Percentiles rank a stretch among this genome's conserved stretches.
phyloP scores from a whole-genome alignment of 2,113 vertebrate species.

The Pachyramphus minor region DNA sequence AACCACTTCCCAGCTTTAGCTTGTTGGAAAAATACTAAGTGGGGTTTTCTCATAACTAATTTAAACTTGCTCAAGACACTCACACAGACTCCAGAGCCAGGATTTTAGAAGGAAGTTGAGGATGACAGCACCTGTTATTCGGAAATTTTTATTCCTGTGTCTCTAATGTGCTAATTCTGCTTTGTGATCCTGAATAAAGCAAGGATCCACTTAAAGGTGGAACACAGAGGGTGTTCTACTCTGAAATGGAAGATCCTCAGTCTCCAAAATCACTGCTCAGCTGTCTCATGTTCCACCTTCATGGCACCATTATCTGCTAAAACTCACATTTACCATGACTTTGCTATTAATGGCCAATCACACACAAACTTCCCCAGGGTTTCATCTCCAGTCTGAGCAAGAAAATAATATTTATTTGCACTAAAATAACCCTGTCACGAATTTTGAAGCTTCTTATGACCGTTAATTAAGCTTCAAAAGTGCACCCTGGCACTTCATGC shows the following conservation, averaged over 20 bases:
- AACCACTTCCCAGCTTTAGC: background rate
- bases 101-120: background rate
- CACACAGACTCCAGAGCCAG: background rate
- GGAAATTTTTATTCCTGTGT: background rate
- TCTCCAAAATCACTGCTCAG: background rate
- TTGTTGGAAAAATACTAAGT: background rate
- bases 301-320: background rate
- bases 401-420: background rate
- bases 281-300: background rate
- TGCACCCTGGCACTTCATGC: background rate
- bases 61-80: background rate
- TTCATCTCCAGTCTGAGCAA: background rate
- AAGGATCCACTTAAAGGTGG: background rate
- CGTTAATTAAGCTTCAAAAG: background rate
- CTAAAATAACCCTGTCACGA: background rate
- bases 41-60: background rate
- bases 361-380: background rate
- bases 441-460: background rate
- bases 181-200: background rate
- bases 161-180: background rate
- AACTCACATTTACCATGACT: background rate
- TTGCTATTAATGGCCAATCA: background rate
- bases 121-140: background rate
- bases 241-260: background rate
- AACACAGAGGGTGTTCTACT: background rate